These are phyloP conservation scores for Calcarius lapponicus DNA, from an alignment of 2,797 vertebrate species.

Conservation along the genomic window DNA sequence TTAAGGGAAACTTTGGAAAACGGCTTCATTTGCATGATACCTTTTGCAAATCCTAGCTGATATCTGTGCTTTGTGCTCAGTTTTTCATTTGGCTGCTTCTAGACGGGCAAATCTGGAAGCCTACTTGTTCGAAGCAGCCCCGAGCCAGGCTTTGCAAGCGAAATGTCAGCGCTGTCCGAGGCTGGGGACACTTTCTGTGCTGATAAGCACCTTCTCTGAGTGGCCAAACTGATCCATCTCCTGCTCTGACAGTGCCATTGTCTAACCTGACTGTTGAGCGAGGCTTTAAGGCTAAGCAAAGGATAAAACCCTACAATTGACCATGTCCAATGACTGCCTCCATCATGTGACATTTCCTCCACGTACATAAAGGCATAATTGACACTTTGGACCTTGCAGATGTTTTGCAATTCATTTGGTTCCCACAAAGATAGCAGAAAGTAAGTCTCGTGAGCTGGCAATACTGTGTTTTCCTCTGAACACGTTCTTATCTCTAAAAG, in stretches of 20 bases:
- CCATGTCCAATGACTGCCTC: conserved; percentile 77
- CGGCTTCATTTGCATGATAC: neutral
- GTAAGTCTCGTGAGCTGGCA: conserved; percentile 64
- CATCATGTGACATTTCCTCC: conserved; percentile 79
- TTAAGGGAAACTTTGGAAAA: neutral
- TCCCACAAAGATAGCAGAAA: conserved; percentile 74
- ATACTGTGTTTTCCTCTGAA: conserved; percentile 54
- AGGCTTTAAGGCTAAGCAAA: conserved; percentile 72
- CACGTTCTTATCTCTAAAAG: conserved; percentile 48
- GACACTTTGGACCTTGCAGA: conserved; percentile 74
- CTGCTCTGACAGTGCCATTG: conserved; percentile 69
- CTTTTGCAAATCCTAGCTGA: conserved; percentile 7
- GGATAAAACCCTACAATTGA: conserved; percentile 76
- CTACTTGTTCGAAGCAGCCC: conserved; percentile 13
- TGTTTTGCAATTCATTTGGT: conserved; percentile 75
- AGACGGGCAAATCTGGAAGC: conserved; percentile 14
- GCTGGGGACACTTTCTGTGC: conserved; percentile 61
- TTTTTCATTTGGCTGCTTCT: conserved; percentile 3
- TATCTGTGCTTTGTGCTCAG: conserved; percentile 6
- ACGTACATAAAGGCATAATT: conserved; percentile 73
- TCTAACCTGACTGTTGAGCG: conserved; percentile 69
- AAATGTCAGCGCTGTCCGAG: conserved; percentile 42
- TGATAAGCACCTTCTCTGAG: conserved; percentile 65
- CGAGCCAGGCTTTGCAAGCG: conserved; percentile 44
- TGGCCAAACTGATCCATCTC: conserved; percentile 75